A percentile compares a stretch with the other conserved stretches of the same genome.
phyloP scores from a whole-genome alignment of 2,797 vertebrate genomes.

The Hydrocynus forskahlii region DNA sequence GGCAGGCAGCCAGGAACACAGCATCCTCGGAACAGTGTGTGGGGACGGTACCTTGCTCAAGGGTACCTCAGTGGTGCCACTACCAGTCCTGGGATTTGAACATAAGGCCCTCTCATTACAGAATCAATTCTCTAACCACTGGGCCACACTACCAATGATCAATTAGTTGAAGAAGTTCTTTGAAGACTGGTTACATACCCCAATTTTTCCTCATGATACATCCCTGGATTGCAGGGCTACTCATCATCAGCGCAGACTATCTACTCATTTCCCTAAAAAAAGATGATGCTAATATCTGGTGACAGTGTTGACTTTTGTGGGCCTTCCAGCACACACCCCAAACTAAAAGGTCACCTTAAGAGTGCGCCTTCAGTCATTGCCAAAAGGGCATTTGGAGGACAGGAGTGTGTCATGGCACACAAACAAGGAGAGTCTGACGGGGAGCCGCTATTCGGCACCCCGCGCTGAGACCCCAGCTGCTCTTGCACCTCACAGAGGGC shows the following conservation, averaged over 20 bases:
- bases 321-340: slow-evolving; percentile 15
- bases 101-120: too few species aligned
- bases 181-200: neutral
- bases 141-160: too few species aligned
- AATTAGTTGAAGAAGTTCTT: too few species aligned
- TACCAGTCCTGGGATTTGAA: too few species aligned
- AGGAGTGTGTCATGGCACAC: slow-evolving; percentile 33
- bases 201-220: neutral
- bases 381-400: neutral
- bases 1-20: too few species aligned
- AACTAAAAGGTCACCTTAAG: slow-evolving; percentile 16
- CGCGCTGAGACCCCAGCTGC: slow-evolving; percentile 13
- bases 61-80: too few species aligned
- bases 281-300: slow-evolving; percentile 28
- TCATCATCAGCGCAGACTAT: neutral
- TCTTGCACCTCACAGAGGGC: neutral
- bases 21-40: too few species aligned
- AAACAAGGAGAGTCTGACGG: slow-evolving; percentile 35
- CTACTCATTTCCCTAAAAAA: neutral
- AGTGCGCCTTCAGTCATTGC: neutral
- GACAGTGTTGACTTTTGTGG: slow-evolving; percentile 16
- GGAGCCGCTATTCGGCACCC: neutral
- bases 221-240: neutral
- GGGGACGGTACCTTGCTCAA: too few species aligned
- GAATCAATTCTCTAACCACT: too few species aligned